Evolutionary conservation across 2,113 vertebrate species (phyloP).

Genomic region (Oncorhynchus clarkii): DNA sequence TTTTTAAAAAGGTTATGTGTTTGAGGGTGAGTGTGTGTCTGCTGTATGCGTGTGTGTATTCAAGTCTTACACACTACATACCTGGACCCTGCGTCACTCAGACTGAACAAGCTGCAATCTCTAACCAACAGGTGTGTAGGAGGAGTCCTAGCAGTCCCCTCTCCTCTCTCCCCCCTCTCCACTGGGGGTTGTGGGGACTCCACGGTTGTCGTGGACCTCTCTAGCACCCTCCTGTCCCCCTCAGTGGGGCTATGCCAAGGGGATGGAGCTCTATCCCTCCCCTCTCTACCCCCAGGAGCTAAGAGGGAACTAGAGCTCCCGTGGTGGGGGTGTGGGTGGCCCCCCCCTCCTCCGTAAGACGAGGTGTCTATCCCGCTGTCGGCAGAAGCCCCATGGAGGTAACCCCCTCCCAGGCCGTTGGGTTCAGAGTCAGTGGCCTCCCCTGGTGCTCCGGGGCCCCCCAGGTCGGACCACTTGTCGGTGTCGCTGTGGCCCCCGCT

Average conservation of each 20-base stretch:
- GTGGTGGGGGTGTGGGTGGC: slow-evolving; percentile 75
- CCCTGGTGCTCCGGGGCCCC: slow-evolving; percentile 63
- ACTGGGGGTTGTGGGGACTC: slow-evolving; percentile 82
- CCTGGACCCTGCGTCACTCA: slow-evolving; percentile 79
- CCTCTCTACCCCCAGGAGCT: slow-evolving; percentile 70
- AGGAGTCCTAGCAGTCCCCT: slow-evolving; percentile 82
- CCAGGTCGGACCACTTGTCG: slow-evolving; percentile 93
- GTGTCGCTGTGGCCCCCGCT: slow-evolving; percentile 90
- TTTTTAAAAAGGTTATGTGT: no score
- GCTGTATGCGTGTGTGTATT: no score
- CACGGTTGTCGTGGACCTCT: slow-evolving; percentile 77
- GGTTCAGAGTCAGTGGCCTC: slow-evolving; percentile 86
- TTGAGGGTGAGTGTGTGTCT: no score
- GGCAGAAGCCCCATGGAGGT: slow-evolving; percentile 89
- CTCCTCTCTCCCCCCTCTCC: slow-evolving; percentile 67
- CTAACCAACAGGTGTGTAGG: slow-evolving; percentile 85
- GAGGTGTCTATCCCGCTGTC: slow-evolving; percentile 95
- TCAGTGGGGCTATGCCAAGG: slow-evolving; percentile 94
- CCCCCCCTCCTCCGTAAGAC: slow-evolving; percentile 73
- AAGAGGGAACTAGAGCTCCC: slow-evolving; percentile 85
- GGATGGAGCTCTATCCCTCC: slow-evolving; percentile 81
- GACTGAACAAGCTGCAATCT: slow-evolving; percentile 90
- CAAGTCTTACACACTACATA: no score
- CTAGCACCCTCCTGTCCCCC: slow-evolving; percentile 82
- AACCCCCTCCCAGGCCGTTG: slow-evolving; percentile 85